Evolutionary conservation across 2,113 vertebrate species (phyloP).

Genomic region (Enhydra lutris): DNA sequence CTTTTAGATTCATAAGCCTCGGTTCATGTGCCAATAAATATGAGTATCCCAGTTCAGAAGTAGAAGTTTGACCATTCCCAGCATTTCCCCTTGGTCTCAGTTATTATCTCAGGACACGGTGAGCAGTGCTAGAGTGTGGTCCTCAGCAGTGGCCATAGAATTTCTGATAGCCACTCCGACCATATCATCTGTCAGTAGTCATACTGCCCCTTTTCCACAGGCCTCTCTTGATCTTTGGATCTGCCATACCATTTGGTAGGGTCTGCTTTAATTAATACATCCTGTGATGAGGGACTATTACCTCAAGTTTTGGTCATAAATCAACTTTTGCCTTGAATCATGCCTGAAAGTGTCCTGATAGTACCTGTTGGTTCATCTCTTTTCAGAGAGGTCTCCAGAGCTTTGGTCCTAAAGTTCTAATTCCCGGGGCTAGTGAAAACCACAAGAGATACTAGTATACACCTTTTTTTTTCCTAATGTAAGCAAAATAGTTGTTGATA

Average conservation of each 20-base stretch:
- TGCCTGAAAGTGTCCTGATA: not conserved
- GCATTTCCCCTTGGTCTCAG: not conserved
- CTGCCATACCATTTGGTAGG: not conserved
- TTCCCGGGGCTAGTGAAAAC: not conserved
- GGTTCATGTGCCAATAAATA: not conserved
- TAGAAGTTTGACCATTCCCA: not conserved
- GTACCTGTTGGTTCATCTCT: not conserved
- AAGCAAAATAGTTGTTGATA: not conserved
- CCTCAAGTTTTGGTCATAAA: not conserved
- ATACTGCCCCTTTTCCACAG: not conserved
- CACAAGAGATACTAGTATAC: not conserved
- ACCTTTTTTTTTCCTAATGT: not conserved
- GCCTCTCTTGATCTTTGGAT: not conserved
- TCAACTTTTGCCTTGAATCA: not conserved
- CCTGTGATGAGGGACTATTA: not conserved
- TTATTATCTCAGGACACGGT: not conserved
- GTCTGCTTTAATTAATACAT: not conserved
- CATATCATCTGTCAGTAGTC: not conserved
- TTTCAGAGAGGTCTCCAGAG: not conserved
- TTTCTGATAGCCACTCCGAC: not conserved
- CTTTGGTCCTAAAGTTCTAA: not conserved
- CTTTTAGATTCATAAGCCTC: not conserved
- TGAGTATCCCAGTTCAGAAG: not conserved
- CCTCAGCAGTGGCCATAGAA: not conserved
- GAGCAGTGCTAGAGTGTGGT: not conserved